These are phyloP conservation scores for Tetraodon nigroviridis DNA, from an alignment of 2,113 vertebrate genomes.

Conservation along the genomic window DNA sequence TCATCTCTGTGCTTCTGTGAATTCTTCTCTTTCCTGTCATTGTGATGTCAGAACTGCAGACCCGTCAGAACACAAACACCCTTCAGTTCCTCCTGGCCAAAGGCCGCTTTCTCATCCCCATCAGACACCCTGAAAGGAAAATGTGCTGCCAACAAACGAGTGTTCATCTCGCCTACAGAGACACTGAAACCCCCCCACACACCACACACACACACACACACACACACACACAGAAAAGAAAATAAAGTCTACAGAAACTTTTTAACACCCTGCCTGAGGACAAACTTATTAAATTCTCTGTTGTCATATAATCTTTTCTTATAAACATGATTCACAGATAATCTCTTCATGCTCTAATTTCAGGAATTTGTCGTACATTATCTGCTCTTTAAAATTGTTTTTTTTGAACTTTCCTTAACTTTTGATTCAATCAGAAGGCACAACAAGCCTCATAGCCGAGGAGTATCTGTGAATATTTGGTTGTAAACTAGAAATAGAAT, in stretches of 20 bases:
- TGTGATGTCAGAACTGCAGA: constrained; percentile 41
- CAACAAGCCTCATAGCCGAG: no score
- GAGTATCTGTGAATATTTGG: no score
- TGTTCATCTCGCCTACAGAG: constrained; percentile 44
- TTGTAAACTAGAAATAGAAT: no score
- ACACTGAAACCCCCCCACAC: constrained; percentile 1
- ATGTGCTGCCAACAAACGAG: constrained; percentile 48
- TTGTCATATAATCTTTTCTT: constrained; percentile 4
- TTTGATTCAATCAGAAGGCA: no score
- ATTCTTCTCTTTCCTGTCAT: constrained; percentile 7
- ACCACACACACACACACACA: constrained; percentile 1
- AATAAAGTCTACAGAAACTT: constrained; percentile 14
- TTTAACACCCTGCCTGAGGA: constrained; percentile 27
- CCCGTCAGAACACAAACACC: constrained; percentile 45
- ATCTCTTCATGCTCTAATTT: constrained; percentile 20
- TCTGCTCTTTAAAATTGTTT: not conserved
- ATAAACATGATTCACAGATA: constrained; percentile 19
- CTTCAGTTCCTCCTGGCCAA: constrained; percentile 33
- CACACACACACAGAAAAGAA: constrained; percentile 1
- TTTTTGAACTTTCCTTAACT: no score
- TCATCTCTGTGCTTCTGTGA: constrained; percentile 14
- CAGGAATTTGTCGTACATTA: constrained; percentile 19
- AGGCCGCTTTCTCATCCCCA: constrained; percentile 57
- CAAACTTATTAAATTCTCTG: constrained; percentile 14
- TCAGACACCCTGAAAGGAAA: constrained; percentile 47